Evolutionary conservation across 37 sponge, comb jelly and placozoan species (phyloP).

Genomic region (Chondrosia reniformis): DNA sequence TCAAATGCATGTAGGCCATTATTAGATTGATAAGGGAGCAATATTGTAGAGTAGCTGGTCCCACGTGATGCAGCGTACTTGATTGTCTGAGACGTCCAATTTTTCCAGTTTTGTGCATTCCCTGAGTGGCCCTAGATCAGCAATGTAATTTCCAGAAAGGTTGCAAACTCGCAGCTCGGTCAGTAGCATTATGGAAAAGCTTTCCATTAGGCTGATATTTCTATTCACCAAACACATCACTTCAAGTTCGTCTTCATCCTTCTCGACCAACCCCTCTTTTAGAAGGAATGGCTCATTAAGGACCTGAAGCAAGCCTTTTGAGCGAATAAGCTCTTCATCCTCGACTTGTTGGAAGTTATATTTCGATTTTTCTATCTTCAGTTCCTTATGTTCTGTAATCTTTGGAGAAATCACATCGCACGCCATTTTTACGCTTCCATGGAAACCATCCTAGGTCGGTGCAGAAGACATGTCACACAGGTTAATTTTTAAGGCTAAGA

Average conservation of each 20-base stretch:
- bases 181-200: conserved; percentile 34
- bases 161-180: conserved; percentile 52
- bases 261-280: neutral
- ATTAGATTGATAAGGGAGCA: neutral
- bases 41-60: no score
- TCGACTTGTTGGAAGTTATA: no score
- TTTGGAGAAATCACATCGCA: no score
- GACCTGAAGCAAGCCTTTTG: conserved; percentile 49
- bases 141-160: conserved; percentile 47
- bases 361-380: neutral
- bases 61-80: conserved; percentile 51
- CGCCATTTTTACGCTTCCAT: no score
- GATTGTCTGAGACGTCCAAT: conserved; percentile 75
- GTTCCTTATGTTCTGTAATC: no score
- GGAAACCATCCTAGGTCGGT: no score
- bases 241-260: neutral
- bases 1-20: neutral
- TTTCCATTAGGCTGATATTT: conserved; percentile 39
- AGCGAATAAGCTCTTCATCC: no score
- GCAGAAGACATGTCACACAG: neutral
- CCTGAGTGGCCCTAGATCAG: conserved; percentile 60
- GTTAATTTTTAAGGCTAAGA: neutral
- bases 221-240: neutral
- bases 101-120: conserved; percentile 66
- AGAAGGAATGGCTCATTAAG: neutral